These are phyloP conservation scores for Macrosteles quadrilineatus DNA, from an alignment of 1,140 invertebrate species.

Conservation along the genomic window DNA sequence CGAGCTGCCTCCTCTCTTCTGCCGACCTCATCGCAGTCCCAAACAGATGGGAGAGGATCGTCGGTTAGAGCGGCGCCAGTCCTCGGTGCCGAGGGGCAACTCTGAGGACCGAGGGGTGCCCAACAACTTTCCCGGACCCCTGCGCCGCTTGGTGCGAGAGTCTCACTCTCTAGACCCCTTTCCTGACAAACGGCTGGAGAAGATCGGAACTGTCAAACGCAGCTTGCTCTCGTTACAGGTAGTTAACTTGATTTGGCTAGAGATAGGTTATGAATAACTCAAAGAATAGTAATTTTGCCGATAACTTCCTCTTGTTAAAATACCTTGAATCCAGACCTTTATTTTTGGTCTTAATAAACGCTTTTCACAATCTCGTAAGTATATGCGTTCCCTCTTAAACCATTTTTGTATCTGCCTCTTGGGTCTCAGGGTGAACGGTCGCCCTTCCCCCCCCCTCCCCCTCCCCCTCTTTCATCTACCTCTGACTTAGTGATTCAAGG, in stretches of 20 bases:
- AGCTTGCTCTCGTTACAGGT: conserved; percentile 35
- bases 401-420: too few relatives aligned
- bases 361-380: too few relatives aligned
- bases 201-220: conserved; percentile 13
- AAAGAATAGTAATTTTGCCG: too few relatives aligned
- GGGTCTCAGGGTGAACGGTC: too few relatives aligned
- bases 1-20: conserved; percentile 74
- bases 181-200: conserved; percentile 27
- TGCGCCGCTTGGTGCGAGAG: conserved; percentile 37
- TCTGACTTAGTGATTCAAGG: too few relatives aligned
- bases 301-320: too few relatives aligned
- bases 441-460: too few relatives aligned
- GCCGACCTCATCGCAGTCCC: conserved; percentile 73
- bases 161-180: conserved; percentile 36
- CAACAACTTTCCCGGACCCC: conserved; percentile 46
- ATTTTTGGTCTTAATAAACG: too few relatives aligned
- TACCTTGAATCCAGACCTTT: too few relatives aligned
- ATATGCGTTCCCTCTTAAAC: too few relatives aligned
- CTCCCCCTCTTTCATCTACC: too few relatives aligned
- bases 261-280: too few relatives aligned
- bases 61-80: conserved; percentile 52
- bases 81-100: conserved; percentile 55
- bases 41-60: conserved; percentile 59
- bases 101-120: conserved; percentile 43
- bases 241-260: not conserved